Evolutionary conservation across 2,797 vertebrate genomes (phyloP).

Genomic region (Rachycentron canadum): DNA sequence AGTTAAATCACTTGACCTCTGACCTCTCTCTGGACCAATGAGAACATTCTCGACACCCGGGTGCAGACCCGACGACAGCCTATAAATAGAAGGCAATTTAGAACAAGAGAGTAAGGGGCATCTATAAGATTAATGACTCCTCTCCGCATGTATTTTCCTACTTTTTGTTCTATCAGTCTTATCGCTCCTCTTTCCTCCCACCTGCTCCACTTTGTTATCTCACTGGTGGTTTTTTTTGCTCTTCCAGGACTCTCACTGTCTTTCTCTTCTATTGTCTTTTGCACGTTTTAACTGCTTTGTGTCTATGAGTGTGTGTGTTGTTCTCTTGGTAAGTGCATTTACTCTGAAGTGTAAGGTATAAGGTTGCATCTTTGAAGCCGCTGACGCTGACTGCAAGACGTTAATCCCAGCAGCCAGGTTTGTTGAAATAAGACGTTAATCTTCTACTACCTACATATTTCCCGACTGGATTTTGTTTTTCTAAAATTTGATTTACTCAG

Average conservation of each 20-base stretch:
- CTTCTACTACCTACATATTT: not conserved
- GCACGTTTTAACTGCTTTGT: not conserved
- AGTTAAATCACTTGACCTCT: constrained; percentile 78
- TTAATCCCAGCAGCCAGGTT: constrained; percentile 5
- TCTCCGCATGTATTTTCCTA: constrained; percentile 65
- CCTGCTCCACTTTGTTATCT: constrained; percentile 44
- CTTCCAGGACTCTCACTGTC: constrained; percentile 7
- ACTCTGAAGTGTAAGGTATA: constrained; percentile 2
- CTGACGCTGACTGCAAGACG: not conserved
- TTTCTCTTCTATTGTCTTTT: constrained; percentile 40
- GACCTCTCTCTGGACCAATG: constrained; percentile 68
- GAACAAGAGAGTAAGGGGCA: constrained; percentile 55
- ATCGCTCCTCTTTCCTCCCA: constrained; percentile 51
- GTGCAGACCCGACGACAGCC: constrained; percentile 52
- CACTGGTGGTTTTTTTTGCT: constrained; percentile 31
- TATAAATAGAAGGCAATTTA: constrained; percentile 81
- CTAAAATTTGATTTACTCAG: constrained; percentile 26
- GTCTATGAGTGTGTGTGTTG: constrained; percentile 6
- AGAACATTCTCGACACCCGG: constrained; percentile 56
- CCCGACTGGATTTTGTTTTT: constrained; percentile 4
- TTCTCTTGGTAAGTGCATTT: constrained; percentile 25
- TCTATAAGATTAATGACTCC: constrained; percentile 77
- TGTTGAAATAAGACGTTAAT: constrained; percentile 25
- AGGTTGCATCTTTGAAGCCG: not conserved
- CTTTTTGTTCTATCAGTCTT: constrained; percentile 68